A percentile compares a stretch with the other conserved stretches of the same genome.
Conservation (phyloP, 2,888 invertebrate species). For the Ecliptopera silaceata region DNA sequence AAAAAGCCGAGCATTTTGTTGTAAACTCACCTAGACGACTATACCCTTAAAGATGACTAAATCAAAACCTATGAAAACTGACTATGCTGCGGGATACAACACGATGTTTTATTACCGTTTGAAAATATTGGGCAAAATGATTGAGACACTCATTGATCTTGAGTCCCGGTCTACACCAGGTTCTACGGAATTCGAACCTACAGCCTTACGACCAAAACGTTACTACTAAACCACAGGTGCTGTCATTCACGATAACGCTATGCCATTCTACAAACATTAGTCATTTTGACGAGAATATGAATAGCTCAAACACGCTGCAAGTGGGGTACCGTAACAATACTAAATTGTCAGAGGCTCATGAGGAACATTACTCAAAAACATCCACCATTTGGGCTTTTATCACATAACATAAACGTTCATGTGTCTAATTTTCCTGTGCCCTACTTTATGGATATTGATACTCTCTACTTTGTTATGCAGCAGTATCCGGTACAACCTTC, state of each 20-base stretch:
- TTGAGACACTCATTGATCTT: too few relatives aligned
- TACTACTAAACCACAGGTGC: too few relatives aligned
- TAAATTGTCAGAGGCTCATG: background rate
- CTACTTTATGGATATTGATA: constrained; percentile 18
- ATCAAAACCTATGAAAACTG: too few relatives aligned
- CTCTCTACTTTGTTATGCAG: constrained; percentile 18
- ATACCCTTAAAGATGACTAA: too few relatives aligned
- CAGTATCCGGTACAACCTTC: constrained; percentile 10
- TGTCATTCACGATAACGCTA: background rate
- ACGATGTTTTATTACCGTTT: too few relatives aligned
- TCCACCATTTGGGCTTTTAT: constrained; percentile 5
- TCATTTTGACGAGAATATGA: background rate
- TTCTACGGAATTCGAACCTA: too few relatives aligned
- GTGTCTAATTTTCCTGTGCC: constrained; percentile 14
- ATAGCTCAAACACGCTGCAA: background rate
- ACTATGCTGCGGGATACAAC: too few relatives aligned
- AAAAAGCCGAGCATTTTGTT: too few relatives aligned
- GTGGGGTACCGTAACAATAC: background rate
- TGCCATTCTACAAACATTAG: background rate
- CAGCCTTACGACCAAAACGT: too few relatives aligned
- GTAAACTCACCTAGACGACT: too few relatives aligned
- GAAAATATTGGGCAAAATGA: too few relatives aligned
- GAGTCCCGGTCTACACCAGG: too few relatives aligned
- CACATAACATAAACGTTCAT: constrained; percentile 4
- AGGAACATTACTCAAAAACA: constrained; percentile 7